These are phyloP conservation scores for Cervus canadensis DNA, from an alignment of 2,113 vertebrate species.

Conservation along the genomic window DNA sequence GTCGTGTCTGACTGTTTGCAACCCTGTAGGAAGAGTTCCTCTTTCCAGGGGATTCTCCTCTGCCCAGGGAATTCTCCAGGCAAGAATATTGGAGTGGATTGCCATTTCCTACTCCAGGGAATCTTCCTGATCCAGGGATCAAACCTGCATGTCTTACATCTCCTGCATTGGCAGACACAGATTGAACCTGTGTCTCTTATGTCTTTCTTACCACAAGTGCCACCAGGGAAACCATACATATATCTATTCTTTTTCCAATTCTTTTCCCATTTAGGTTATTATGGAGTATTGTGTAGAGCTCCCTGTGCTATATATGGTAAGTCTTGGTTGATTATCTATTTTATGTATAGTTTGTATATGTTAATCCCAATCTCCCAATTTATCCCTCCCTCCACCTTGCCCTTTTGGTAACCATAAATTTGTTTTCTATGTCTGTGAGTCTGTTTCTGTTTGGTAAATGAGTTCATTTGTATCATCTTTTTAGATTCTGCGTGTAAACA, in stretches of 20 bases:
- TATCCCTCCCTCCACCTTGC: background rate
- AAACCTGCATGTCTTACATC: background rate
- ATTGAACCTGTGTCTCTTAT: background rate
- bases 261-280: background rate
- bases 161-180: background rate
- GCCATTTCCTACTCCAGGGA: background rate
- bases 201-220: background rate
- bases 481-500: background rate
- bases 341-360: background rate
- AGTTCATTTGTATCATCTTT: background rate
- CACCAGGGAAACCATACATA: background rate
- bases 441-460: background rate
- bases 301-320: background rate
- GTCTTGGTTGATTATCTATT: background rate
- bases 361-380: background rate
- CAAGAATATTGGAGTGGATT: background rate
- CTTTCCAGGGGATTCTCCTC: background rate
- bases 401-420: background rate
- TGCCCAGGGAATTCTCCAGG: background rate
- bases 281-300: background rate
- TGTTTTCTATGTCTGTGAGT: background rate
- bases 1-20: background rate
- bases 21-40: background rate
- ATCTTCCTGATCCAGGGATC: background rate
- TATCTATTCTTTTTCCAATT: background rate